A percentile compares a stretch with the other conserved stretches of the same genome.
Evolutionary conservation across 2,113 vertebrate species (phyloP).

Genomic region (Connochaetes taurinus): DNA sequence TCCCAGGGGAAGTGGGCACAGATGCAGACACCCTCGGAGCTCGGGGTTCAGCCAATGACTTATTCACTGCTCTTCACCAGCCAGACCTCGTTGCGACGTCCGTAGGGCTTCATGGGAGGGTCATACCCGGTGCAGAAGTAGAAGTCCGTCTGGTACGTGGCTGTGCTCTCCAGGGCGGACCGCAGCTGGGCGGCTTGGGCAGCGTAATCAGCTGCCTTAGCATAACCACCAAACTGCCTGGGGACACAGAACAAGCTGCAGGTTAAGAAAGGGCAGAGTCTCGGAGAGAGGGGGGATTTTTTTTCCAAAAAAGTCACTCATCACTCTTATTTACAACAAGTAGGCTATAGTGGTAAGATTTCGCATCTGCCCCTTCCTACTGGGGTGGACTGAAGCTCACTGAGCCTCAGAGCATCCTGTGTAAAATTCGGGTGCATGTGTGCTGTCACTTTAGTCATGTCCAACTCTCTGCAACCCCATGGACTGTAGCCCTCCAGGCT

Average conservation of each 20-base stretch:
- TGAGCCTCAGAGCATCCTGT: not conserved
- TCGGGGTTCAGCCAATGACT: not conserved
- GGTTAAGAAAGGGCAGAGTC: not conserved
- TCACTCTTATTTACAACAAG: not conserved
- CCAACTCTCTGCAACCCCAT: not conserved
- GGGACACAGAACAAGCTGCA: not conserved
- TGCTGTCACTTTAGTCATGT: not conserved
- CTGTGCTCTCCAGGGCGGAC: slow-evolving; percentile 84
- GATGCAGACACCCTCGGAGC: not conserved
- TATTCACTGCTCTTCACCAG: slow-evolving; percentile 84
- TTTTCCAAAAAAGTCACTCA: not conserved
- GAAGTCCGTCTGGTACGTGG: slow-evolving; percentile 83
- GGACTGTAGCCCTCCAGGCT: not conserved
- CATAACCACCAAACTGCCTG: slow-evolving; percentile 94
- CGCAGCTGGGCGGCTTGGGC: slow-evolving; percentile 84
- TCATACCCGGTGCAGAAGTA: slow-evolving; percentile 92
- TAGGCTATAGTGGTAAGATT: rapidly evolving
- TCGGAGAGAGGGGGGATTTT: not conserved
- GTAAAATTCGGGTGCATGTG: not conserved
- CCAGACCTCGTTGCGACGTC: slow-evolving; percentile 93
- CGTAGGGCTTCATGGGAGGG: slow-evolving; percentile 90
- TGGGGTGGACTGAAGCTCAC: not conserved
- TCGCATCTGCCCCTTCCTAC: rapidly evolving
- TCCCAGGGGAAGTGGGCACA: not conserved
- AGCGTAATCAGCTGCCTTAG: slow-evolving; percentile 87